Base-by-base conservation (phyloP, 2,113 vertebrate species). In the Agelaius phoeniceus region DNA sequence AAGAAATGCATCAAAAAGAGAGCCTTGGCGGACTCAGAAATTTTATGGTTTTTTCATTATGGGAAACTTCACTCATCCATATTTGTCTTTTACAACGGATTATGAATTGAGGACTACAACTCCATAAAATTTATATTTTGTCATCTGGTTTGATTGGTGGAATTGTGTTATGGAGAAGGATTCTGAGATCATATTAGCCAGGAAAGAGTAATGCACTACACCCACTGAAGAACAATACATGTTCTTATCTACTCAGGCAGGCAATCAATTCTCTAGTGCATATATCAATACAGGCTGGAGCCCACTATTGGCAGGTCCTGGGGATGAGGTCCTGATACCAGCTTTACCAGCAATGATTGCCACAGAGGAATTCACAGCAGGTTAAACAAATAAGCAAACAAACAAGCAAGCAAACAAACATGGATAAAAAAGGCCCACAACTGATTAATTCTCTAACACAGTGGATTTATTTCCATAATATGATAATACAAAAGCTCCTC, bases 51-150 rank as follows among this genome's bases (percentile, higher is more conserved):
- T 97, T 96, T 96, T 95, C 85, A 96, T 94, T 93, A 96, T n/a
- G 62, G 93, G 92, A 95, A 96, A 97, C 59, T 94, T 96, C 92
- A 94, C 41, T 94, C 92, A 96, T 96, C 69, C 20, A 1, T 95
- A 94, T 97, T 97, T 98, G 97, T 97, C 93, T 96, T 93, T 93
- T 93, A 80, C 90, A 95, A 97, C 93, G 83, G 73, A 96, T 97
- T 97, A 97, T 97, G 94, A 98, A 97, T 97, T 97, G 97, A 98
- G 95, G 93, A 89, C 88, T 95, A 95, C 96, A 94, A 97, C 96
- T 96, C 94, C 94, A 96, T 96, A 97, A 96, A 92, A 97, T 93
- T 97, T 97, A 94, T 96, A 97, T 97, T 97, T 97, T 97, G 97
- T 95, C 97, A 96, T 95, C 94, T 93, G 78, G 73, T 94, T 97